These are phyloP conservation scores for Elanoides forficatus DNA, from an alignment of 2,113 vertebrate species.

Conservation along the genomic window DNA sequence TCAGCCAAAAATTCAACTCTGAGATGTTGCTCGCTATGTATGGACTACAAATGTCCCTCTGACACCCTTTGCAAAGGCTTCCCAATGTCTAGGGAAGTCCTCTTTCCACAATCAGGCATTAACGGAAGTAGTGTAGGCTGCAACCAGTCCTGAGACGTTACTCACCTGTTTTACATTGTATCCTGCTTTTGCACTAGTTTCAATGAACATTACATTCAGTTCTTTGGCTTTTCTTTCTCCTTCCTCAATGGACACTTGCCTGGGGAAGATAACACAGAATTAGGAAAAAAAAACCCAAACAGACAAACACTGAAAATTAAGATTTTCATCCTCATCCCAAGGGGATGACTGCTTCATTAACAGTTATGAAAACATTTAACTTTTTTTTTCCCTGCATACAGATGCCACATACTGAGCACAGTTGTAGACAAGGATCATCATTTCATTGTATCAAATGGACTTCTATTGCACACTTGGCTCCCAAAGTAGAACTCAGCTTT, in stretches of 20 bases:
- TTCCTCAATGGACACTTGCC: conserved; percentile 99
- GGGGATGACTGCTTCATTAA: not conserved
- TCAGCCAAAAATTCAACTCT: not conserved
- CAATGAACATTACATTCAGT: conserved; percentile 99
- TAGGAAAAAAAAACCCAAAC: not conserved
- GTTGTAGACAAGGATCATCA: not conserved
- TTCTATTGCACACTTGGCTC: not conserved
- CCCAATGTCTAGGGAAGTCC: fast-evolving
- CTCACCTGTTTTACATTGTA: conserved; percentile 99
- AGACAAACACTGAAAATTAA: not conserved
- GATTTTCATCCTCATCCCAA: not conserved
- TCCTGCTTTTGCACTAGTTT: conserved; percentile 99
- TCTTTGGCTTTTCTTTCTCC: conserved; percentile 99
- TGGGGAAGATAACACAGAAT: conserved; percentile 69
- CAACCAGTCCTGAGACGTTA: not conserved
- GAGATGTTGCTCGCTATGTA: fast-evolving
- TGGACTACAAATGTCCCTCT: not conserved
- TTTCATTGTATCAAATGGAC: not conserved
- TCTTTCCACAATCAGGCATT: fast-evolving
- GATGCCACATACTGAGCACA: not conserved
- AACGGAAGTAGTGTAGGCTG: not conserved
- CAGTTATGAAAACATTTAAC: not conserved
- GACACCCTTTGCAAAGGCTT: not conserved
- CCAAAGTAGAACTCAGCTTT: not conserved
- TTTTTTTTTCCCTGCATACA: no score